A percentile compares a stretch with the other conserved stretches of the same genome.
phyloP scores from a whole-genome alignment of 2,888 invertebrate species.

The Heliconius hortense region DNA sequence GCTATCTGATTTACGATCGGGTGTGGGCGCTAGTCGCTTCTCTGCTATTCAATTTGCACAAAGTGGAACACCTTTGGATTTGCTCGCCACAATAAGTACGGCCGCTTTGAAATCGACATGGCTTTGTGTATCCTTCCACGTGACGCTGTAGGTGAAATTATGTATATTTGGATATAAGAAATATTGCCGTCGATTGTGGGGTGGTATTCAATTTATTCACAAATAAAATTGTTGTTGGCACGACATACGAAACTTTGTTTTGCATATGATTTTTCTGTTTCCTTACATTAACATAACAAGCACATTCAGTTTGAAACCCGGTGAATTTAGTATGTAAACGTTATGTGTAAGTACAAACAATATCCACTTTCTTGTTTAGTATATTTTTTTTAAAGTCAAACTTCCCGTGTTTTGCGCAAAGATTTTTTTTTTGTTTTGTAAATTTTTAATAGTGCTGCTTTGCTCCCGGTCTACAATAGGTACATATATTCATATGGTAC shows the following conservation, averaged over 20 bases:
- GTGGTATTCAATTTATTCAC: conserved; percentile 4
- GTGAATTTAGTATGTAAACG: conserved; percentile 25
- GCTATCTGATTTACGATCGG: conserved; percentile 71
- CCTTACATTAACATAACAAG: conserved; percentile 37
- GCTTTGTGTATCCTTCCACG: conserved; percentile 39
- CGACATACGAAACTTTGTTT: conserved; percentile 32
- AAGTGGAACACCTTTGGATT: conserved; percentile 67
- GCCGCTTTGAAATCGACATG: conserved; percentile 53
- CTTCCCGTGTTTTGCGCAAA: conserved; percentile 59
- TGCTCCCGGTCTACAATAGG: conserved; percentile 29
- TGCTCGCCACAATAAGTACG: conserved; percentile 55
- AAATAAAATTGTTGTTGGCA: neutral
- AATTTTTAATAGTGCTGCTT: conserved; percentile 56
- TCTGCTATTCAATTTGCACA: conserved; percentile 69
- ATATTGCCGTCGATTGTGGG: neutral
- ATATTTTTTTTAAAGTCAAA: conserved; percentile 68
- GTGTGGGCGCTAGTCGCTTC: conserved; percentile 61
- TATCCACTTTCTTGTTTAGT: conserved; percentile 43
- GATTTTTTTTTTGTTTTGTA: conserved; percentile 52
- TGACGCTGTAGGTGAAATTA: neutral
- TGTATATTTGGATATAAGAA: neutral
- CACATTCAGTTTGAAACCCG: conserved; percentile 24
- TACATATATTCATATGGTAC: neutral
- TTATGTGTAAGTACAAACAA: conserved; percentile 37
- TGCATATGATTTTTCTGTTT: conserved; percentile 29